Evolutionary conservation across 2,888 invertebrate genomes (phyloP).

Genomic region (Hesperia comma): DNA sequence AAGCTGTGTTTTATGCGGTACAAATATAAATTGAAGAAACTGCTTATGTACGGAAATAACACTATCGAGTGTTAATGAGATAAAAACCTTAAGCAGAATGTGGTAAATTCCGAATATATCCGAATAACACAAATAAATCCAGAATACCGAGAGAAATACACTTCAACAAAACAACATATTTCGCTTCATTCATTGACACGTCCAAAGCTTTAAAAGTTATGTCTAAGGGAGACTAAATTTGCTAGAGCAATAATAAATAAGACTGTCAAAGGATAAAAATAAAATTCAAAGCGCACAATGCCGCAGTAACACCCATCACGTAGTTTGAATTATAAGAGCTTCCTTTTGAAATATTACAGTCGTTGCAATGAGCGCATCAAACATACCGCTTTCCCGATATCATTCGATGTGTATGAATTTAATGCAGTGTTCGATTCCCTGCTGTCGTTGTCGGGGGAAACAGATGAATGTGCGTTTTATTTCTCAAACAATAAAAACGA

Average conservation of each 20-base stretch:
- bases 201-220: no score
- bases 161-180: no score
- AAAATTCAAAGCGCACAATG: constrained; percentile 26
- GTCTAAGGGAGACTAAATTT: neutral
- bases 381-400: constrained; percentile 32
- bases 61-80: no score
- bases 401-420: constrained; percentile 33
- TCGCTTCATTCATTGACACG: no score
- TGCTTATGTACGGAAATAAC: no score
- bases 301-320: constrained; percentile 15
- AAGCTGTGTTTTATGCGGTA: no score
- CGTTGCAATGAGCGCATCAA: constrained; percentile 35
- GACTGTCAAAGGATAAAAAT: constrained; percentile 15
- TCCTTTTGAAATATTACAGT: constrained; percentile 34
- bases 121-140: no score
- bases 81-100: no score
- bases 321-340: constrained; percentile 34
- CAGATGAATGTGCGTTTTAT: constrained; percentile 33
- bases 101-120: no score
- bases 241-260: constrained; percentile 4
- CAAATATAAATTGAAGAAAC: no score
- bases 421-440: constrained; percentile 34
- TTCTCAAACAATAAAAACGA: constrained; percentile 9
- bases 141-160: no score
- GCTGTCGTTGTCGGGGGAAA: constrained; percentile 22